Base-by-base conservation (phyloP, 2,797 vertebrate species). In the Sardinella longiceps region DNA sequence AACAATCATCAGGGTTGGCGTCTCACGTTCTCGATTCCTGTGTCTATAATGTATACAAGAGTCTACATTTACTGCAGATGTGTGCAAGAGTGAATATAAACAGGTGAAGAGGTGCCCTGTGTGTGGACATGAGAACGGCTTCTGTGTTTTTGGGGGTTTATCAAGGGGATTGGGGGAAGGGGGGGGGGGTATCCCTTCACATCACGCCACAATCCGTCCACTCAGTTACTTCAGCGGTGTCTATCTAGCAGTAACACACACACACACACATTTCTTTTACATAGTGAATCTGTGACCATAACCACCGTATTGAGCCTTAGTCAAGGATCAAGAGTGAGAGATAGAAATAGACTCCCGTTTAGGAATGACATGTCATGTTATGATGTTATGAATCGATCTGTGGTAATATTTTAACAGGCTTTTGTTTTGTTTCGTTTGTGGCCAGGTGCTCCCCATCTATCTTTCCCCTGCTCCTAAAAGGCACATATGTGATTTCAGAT, bases 401-500 rank as follows among this genome's bases (percentile, higher is more conserved):
- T 77, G 33, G 37, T 39, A 43, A 77, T 43, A 20, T 77, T 74
- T 77, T 77, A 80, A 46, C 5, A 28, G 15, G 28, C n/a, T 33
- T 81, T 82, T 81, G 20, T 86, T 56, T 30, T 74, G n/a, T n/a
- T n/a, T n/a, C n/a, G 43, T 56, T 39, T 60, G 84, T 80, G 80
- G 37, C 53, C 33, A 43, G 37, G 70, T 39, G 15, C 81, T 37
- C 70, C 87, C 86, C 88, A 88, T 89, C n/a, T n/a, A n/a, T n/a
- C 82, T 80, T 53, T 84, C 85, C 84, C 58, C 81, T 46, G 82
- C 53, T 85, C 66, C 90, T 87, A 23, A 88, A 89, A 46, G 92
- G 94, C 94, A 95, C 95, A 95, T 94, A 92, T 82, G 58, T 90
- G 81, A 91, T 91, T 92, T 90, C 80, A 91, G 85, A 9, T 84